Evolutionary conservation across 2,113 vertebrate species (phyloP).

Genomic region (Sus scrofa): DNA sequence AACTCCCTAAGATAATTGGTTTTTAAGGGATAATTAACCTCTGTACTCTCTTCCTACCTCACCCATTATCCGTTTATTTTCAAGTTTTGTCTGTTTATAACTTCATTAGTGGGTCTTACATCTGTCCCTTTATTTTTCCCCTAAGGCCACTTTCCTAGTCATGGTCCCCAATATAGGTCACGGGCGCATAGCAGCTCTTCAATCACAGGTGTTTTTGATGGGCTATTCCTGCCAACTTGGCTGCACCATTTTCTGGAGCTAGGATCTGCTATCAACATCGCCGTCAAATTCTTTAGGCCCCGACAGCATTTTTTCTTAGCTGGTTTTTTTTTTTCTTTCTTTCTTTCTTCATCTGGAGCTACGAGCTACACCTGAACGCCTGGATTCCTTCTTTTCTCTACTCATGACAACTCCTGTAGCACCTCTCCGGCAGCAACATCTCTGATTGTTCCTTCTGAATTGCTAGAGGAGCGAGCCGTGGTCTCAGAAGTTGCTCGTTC

Average conservation of each 20-base stretch:
- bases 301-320: not conserved
- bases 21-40: too few species aligned
- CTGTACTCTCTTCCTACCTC: not conserved
- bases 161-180: not conserved
- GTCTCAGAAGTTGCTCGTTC: not conserved
- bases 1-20: too few species aligned
- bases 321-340: not conserved
- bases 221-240: not conserved
- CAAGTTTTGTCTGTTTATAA: conserved; percentile 7
- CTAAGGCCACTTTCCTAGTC: not conserved
- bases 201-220: conserved; percentile 13
- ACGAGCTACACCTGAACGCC: not conserved
- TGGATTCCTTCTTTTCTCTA: not conserved
- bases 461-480: not conserved
- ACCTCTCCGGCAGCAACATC: not conserved
- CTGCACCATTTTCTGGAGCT: conserved; percentile 23
- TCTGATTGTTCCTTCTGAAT: not conserved
- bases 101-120: conserved; percentile 16
- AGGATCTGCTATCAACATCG: not conserved
- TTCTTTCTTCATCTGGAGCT: not conserved
- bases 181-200: not conserved
- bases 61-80: not conserved
- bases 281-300: not conserved
- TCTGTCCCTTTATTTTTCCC: not conserved
- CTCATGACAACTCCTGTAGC: not conserved